Conservation (phyloP, 2,888 invertebrate genomes). For the Mimumesa dahlbomi region DNA sequence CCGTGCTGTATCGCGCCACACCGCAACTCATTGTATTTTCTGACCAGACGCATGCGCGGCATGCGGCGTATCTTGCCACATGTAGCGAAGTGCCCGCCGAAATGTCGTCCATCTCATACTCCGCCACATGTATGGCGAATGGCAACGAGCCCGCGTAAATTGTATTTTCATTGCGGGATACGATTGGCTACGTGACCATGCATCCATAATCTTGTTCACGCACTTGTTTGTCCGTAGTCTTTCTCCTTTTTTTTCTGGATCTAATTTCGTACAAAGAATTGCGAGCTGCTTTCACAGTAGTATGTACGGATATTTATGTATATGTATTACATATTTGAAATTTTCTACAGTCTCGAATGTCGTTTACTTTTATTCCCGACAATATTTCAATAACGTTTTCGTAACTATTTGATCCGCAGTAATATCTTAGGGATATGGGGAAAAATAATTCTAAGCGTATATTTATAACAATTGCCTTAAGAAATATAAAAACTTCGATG, state of each 20-base stretch:
- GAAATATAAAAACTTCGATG: too few relatives aligned
- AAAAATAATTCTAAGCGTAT: too few relatives aligned
- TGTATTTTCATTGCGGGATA: slow-evolving; percentile 51
- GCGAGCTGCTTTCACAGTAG: background rate
- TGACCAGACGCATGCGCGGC: slow-evolving; percentile 54
- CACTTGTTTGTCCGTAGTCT: slow-evolving; percentile 1
- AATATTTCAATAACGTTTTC: too few relatives aligned
- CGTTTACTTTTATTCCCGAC: too few relatives aligned
- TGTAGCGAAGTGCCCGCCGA: slow-evolving; percentile 60
- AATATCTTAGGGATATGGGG: too few relatives aligned
- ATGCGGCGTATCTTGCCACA: slow-evolving; percentile 58
- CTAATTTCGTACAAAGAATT: slow-evolving; percentile 14
- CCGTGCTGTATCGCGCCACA: slow-evolving; percentile 39
- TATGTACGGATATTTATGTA: background rate
- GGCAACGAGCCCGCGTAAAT: slow-evolving; percentile 52
- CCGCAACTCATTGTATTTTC: slow-evolving; percentile 34
- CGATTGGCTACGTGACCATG: slow-evolving; percentile 45
- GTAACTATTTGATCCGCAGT: too few relatives aligned
- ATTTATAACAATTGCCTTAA: too few relatives aligned
- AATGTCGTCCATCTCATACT: slow-evolving; percentile 52
- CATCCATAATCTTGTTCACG: slow-evolving; percentile 32
- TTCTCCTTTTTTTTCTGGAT: slow-evolving; percentile 20
- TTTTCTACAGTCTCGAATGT: too few relatives aligned
- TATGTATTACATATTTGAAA: background rate
- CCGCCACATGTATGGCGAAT: slow-evolving; percentile 46